Percentiles rank a stretch among this genome's conserved stretches.
Evolutionary conservation across 1,140 invertebrate genomes (phyloP).

Genomic region (Manduca sexta): DNA sequence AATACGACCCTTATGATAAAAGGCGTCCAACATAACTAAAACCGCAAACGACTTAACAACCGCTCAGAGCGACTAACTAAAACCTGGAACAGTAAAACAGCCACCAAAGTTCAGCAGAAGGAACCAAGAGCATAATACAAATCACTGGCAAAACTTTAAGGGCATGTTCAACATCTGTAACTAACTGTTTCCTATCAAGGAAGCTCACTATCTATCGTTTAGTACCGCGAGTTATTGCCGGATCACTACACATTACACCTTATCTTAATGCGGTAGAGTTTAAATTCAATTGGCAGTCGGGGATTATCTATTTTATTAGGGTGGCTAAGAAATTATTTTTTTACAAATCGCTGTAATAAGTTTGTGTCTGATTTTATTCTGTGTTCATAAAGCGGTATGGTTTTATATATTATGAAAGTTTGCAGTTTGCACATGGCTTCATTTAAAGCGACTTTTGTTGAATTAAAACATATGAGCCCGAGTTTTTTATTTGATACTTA

Average conservation of each 20-base stretch:
- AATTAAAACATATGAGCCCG: no score
- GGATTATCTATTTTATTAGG: constrained; percentile 1
- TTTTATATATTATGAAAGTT: neutral
- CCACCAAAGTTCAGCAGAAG: constrained; percentile 8
- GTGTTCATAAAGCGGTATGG: neutral
- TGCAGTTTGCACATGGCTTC: no score
- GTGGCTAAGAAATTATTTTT: neutral
- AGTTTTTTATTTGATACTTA: no score
- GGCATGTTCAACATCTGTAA: constrained; percentile 22
- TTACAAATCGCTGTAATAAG: no score
- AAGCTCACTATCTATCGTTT: constrained; percentile 23
- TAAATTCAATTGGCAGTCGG: constrained; percentile 15
- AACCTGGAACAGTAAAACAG: neutral
- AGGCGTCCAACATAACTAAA: no score
- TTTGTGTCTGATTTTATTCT: no score
- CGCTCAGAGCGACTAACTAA: neutral
- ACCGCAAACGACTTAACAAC: no score
- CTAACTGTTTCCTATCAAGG: constrained; percentile 19
- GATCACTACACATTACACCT: constrained; percentile 12
- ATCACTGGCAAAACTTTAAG: constrained; percentile 15
- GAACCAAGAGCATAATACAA: constrained; percentile 19
- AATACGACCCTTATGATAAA: no score
- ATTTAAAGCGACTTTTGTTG: no score
- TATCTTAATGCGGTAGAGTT: constrained; percentile 16
- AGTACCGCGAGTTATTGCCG: constrained; percentile 21